Base-by-base conservation (phyloP, 2,797 vertebrate genomes). In the Gobio occitaniae region DNA sequence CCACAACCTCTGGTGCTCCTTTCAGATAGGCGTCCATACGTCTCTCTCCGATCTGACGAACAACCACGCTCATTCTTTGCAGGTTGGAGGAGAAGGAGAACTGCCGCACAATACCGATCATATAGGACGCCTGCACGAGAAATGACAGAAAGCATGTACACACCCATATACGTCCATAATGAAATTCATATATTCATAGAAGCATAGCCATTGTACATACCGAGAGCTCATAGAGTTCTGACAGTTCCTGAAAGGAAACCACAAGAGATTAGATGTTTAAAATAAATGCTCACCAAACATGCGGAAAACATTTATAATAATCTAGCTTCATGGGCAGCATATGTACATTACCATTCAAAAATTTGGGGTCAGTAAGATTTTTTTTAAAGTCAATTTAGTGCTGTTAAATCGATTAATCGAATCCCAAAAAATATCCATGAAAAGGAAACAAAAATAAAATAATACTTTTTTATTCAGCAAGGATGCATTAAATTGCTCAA, bases 21-120 rank as follows among this genome's bases (percentile, higher is more conserved):
- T 99, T 99, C 92, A 96, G 94, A 88, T 97, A 99, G 25, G 97
- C 97, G 56, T 99, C 97, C 98, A 99, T 99, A 54, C 96, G 96
- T 90, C 97, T 98, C 89, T 97, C 97, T 38, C 98, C 97, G 0
- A 99, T 94, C 76, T 96, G 93, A 88, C 97, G 96, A 0, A 96
- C 95, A 78, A 99, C 96, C 7, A 99, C 97, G 70, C 95, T 96
- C 98, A 99, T 99, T 80, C 98, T 96, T 92, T 99, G 98, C 86
- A 97, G 86, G 7, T 94, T 96, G 4, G 98, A 99, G 63, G 98
- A 99, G 92, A 99, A 99, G 1, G 98, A 98, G 89, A 99, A 99
- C 95, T 99, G 98, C 7, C 97, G 96, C 68, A 99, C 97, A 0
- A 99, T 98, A 86, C 98, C 98, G 9, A 99, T 98, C 91, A 99